Evolutionary conservation across 2,888 invertebrate species (phyloP).

Genomic region (Aphodius granarius): DNA sequence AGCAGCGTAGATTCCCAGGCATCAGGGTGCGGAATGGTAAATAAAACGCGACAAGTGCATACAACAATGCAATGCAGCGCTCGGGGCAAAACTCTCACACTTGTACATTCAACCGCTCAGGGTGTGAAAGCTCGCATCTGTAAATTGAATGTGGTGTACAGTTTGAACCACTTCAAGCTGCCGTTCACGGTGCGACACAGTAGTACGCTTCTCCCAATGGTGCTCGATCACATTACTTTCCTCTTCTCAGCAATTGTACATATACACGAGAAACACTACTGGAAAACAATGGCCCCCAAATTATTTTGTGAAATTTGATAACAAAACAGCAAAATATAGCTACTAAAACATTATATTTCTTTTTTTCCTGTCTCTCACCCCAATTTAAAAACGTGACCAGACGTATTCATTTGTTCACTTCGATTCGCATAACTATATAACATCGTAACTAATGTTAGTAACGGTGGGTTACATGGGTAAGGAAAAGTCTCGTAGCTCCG

Average conservation of each 20-base stretch:
- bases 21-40: neutral
- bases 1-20: neutral
- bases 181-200: slow-evolving; percentile 7
- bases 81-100: slow-evolving; percentile 40
- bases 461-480: neutral
- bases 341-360: too few relatives aligned
- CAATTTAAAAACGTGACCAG: neutral
- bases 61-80: slow-evolving; percentile 40
- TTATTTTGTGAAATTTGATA: too few relatives aligned
- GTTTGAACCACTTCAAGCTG: slow-evolving; percentile 29
- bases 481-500: neutral
- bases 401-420: neutral
- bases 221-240: neutral
- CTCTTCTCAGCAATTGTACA: neutral
- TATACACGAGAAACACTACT: neutral
- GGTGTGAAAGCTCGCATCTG: slow-evolving; percentile 41
- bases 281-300: too few relatives aligned
- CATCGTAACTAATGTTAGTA: neutral
- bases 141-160: slow-evolving; percentile 30
- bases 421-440: neutral
- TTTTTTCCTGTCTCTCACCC: too few relatives aligned
- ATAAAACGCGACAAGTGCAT: slow-evolving; percentile 40
- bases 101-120: slow-evolving; percentile 30
- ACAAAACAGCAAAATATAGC: too few relatives aligned
- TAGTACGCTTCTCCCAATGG: too few relatives aligned